Percentiles rank a stretch among this genome's conserved stretches.
Evolutionary conservation across 53 echinoderm and acorn worm species (phyloP).

Genomic region (Stichopus horrens): DNA sequence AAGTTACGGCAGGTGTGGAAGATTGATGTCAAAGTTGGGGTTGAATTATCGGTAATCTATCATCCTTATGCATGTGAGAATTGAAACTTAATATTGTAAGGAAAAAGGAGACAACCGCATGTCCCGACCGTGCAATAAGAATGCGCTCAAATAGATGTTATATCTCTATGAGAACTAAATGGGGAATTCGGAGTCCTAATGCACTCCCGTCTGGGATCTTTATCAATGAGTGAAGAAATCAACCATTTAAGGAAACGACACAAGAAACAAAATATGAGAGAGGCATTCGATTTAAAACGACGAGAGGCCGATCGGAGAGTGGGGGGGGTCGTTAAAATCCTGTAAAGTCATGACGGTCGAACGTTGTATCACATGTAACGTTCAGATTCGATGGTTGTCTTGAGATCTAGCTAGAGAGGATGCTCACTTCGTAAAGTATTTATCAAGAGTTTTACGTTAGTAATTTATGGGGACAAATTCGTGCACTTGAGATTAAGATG

Average conservation of each 20-base stretch:
- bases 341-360: not conserved
- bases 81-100: too few species aligned
- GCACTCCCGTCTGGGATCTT: not conserved
- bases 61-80: not conserved
- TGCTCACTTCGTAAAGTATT: not conserved
- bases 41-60: not conserved
- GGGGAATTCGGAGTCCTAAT: too few species aligned
- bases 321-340: not conserved
- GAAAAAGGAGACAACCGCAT: too few species aligned
- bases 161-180: too few species aligned
- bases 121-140: too few species aligned
- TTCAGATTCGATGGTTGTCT: not conserved
- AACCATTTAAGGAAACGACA: not conserved
- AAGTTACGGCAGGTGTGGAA: not conserved
- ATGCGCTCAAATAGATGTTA: too few species aligned
- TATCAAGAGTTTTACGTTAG: not conserved
- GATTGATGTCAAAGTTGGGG: too few species aligned
- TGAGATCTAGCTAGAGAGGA: not conserved
- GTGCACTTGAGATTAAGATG: not conserved
- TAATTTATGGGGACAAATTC: not conserved
- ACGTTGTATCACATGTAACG: not conserved
- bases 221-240: not conserved
- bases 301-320: not conserved
- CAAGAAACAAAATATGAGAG: not conserved
- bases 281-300: not conserved